Percentiles rank a stretch among this genome's conserved stretches.
Evolutionary conservation across 2,113 vertebrate genomes (phyloP).

Genomic region (Istiophorus platypterus): DNA sequence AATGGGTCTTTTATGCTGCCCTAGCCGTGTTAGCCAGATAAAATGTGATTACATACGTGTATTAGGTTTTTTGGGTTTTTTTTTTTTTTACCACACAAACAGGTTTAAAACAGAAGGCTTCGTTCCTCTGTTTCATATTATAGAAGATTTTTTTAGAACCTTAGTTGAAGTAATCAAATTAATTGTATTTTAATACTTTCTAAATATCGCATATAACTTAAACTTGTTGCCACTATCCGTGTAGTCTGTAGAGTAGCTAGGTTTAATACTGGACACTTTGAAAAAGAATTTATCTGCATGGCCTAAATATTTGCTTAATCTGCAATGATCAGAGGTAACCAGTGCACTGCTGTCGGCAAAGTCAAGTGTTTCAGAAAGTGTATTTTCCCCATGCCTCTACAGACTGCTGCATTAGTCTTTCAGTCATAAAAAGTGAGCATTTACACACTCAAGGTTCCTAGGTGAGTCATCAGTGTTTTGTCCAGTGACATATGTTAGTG

Average conservation of each 20-base stretch:
- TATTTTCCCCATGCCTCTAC: not conserved
- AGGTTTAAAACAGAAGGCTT: too few species aligned
- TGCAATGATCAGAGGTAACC: not conserved
- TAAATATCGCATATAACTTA: too few species aligned
- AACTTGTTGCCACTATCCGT: too few species aligned
- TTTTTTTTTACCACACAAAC: too few species aligned
- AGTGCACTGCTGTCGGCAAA: not conserved
- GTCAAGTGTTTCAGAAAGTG: not conserved
- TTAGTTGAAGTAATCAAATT: too few species aligned
- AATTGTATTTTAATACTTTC: too few species aligned
- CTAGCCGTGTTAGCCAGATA: not conserved
- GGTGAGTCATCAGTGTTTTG: not conserved
- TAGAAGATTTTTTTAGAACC: too few species aligned
- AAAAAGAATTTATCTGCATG: not conserved
- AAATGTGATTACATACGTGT: not conserved
- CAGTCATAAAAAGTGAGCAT: not conserved
- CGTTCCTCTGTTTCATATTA: too few species aligned
- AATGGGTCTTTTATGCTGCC: not conserved
- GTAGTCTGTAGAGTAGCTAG: not conserved
- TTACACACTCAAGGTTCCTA: not conserved
- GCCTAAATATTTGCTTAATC: not conserved
- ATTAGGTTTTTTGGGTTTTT: too few species aligned
- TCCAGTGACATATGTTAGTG: constrained; percentile 16
- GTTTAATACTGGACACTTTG: not conserved
- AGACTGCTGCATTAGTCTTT: not conserved